A percentile compares a stretch with the other conserved stretches of the same genome.
Conservation (phyloP, 2,113 vertebrate species). For the Thermophis baileyi region DNA sequence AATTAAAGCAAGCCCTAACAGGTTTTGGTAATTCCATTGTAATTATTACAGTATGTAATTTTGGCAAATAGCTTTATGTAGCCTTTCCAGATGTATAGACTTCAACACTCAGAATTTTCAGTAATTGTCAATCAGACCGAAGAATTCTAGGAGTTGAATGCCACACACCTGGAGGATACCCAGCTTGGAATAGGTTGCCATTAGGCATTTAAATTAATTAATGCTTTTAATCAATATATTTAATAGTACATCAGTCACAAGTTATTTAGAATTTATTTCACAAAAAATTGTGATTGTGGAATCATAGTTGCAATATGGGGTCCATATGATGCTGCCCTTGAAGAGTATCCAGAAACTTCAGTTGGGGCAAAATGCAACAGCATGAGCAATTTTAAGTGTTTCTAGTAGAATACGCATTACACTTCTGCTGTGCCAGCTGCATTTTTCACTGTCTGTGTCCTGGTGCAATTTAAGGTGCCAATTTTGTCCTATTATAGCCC, state of each 20-base stretch:
- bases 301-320: neutral
- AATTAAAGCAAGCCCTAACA: conserved; percentile 95
- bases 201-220: neutral
- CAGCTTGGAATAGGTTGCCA: neutral
- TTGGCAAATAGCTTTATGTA: neutral
- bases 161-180: neutral
- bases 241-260: neutral
- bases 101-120: neutral
- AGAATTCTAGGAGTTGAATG: neutral
- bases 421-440: neutral
- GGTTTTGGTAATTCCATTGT: conserved; percentile 88
- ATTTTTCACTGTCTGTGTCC: neutral
- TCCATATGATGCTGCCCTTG: neutral
- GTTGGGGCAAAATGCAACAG: neutral
- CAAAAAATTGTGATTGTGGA: neutral
- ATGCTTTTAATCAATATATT: neutral
- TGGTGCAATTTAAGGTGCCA: neutral
- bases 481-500: neutral
- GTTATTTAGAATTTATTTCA: neutral
- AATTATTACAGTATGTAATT: conserved; percentile 22
- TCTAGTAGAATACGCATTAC: neutral
- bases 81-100: neutral
- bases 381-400: neutral
- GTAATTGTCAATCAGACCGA: neutral
- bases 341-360: neutral